Evolutionary conservation across 2,888 invertebrate species (phyloP).

Genomic region (Microdon myrmicae): DNA sequence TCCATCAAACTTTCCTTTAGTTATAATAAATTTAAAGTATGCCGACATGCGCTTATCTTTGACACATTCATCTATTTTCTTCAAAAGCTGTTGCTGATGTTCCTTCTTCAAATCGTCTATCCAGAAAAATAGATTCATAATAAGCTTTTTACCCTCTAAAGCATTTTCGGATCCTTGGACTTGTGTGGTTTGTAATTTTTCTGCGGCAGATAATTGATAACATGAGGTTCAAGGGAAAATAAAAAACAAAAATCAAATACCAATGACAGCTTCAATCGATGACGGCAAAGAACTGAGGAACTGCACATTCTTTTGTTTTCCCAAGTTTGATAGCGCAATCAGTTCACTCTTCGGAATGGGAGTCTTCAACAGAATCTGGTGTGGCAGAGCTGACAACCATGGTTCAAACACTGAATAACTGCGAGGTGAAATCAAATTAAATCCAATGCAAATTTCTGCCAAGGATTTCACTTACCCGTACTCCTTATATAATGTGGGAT

Average conservation of each 20-base stretch:
- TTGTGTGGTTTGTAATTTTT: conserved; percentile 58
- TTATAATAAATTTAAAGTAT: conserved; percentile 58
- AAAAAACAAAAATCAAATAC: conserved; percentile 55
- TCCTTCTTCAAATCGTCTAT: conserved; percentile 55
- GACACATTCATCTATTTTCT: conserved; percentile 27
- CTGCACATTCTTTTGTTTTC: conserved; percentile 69
- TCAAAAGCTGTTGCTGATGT: conserved; percentile 5
- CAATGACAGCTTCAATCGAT: conserved; percentile 68
- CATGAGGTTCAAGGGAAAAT: too few species aligned
- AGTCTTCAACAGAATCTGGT: conserved; percentile 69
- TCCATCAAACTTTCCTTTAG: conserved; percentile 16
- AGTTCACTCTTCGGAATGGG: conserved; percentile 69
- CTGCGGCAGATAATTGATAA: conserved; percentile 5
- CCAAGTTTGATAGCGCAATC: conserved; percentile 71
- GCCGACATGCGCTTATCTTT: conserved; percentile 56
- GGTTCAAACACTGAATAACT: conserved; percentile 64
- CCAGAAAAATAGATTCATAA: conserved; percentile 71
- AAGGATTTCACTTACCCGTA: conserved; percentile 58
- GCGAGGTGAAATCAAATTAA: conserved; percentile 34
- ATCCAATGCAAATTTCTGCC: neutral
- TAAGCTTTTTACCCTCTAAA: conserved; percentile 68
- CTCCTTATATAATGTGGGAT: conserved; percentile 61
- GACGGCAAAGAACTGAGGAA: conserved; percentile 69
- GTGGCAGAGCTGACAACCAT: conserved; percentile 71
- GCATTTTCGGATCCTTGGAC: conserved; percentile 65